Conservation (phyloP, 2,113 vertebrate genomes). For the Pterocles burchelli region DNA sequence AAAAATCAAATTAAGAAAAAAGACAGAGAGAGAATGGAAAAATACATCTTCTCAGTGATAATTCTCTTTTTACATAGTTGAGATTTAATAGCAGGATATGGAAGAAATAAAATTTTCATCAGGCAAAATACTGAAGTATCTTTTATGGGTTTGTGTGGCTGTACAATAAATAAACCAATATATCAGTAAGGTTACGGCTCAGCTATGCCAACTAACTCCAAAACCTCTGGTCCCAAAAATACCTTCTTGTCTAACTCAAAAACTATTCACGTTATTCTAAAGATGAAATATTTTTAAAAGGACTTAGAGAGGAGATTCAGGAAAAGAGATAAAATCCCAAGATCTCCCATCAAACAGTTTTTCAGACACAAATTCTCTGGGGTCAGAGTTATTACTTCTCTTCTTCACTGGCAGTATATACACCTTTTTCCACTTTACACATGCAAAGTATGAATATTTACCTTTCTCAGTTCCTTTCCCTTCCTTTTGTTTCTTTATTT, state of each 20-base stretch:
- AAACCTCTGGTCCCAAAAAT: background rate
- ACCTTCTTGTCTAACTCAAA: background rate
- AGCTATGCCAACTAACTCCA: background rate
- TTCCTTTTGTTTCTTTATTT: background rate
- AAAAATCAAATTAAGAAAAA: background rate
- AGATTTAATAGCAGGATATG: background rate
- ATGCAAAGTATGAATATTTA: background rate
- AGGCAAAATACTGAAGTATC: background rate
- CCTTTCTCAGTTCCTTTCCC: background rate
- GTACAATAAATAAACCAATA: background rate
- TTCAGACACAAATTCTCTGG: background rate
- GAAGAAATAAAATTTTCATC: background rate
- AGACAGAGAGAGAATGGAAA: background rate
- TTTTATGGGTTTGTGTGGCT: background rate
- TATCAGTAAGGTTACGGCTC: background rate
- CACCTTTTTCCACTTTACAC: background rate
- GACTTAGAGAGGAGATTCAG: background rate
- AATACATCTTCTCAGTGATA: background rate
- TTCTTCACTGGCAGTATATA: background rate
- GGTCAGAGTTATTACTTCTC: background rate
- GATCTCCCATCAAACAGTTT: background rate
- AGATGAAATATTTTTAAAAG: background rate
- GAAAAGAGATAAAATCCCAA: background rate
- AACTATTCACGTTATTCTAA: background rate
- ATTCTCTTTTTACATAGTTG: background rate